Conservation (phyloP, 2,113 vertebrate species). For the Chaetorhynchus papuensis region DNA sequence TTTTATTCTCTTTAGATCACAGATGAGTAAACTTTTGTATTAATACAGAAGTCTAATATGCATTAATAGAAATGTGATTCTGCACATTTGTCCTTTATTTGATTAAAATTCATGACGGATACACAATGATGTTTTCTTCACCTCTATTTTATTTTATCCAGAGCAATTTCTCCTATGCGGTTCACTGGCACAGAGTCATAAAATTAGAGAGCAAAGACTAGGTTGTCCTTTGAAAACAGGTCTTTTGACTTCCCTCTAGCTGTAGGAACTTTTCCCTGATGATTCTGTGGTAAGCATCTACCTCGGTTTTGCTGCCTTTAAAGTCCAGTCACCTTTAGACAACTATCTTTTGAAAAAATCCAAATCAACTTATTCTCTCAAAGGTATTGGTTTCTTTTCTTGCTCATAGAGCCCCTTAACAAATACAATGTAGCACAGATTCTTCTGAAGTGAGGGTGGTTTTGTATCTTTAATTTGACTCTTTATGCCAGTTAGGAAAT, state of each 20-base stretch:
- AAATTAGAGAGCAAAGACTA: neutral
- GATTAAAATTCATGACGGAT: neutral
- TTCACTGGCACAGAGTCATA: neutral
- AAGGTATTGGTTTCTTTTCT: neutral
- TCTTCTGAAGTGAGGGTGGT: accelerated
- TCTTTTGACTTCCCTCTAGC: neutral
- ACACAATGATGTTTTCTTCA: neutral
- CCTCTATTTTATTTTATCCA: neutral
- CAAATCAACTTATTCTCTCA: neutral
- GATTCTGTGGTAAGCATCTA: neutral
- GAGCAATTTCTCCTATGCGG: neutral
- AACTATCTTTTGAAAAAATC: neutral
- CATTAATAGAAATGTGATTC: neutral
- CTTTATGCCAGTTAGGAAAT: neutral
- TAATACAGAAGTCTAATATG: neutral
- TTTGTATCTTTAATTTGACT: neutral
- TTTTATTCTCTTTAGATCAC: neutral
- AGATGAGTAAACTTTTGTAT: neutral
- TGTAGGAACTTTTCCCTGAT: neutral
- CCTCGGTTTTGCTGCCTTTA: neutral
- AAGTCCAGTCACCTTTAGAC: neutral
- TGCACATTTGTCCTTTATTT: neutral
- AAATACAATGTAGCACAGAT: neutral
- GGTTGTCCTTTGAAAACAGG: neutral
- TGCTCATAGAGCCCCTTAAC: neutral